Base-by-base conservation (phyloP, 2,113 vertebrate species). In the Mugil cephalus region DNA sequence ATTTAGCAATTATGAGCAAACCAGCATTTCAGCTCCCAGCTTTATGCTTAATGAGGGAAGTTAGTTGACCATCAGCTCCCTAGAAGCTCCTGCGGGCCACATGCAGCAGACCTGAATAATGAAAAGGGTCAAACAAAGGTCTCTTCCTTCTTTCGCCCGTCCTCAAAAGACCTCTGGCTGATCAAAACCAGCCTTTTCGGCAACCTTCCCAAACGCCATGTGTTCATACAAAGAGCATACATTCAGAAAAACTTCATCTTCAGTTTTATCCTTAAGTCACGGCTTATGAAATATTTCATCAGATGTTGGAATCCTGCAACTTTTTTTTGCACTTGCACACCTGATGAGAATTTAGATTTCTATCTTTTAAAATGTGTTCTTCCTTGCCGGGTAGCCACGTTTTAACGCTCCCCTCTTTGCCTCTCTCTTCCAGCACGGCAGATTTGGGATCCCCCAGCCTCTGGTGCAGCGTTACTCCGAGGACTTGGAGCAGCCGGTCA, bases 381-480 rank as follows among this genome's bases (percentile, higher is more conserved):
- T 53, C 39, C 52, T 38, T 39, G 3, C 1, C 5, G 8, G 18
- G 1, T 30, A 12, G 8, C 0, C 18, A 38, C 35, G 6, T 54
- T 24, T n/a, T 19, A 19, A 6, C 5, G 10, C 34, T 10, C 42
- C 15, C 21, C 14, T 48, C 1, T 51, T 18, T 43, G 1, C 38
- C 46, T 17, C 30, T 7, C 7, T 30, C 36, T 35, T 65, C 9
- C 88, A 95, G 98, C 98, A 99, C 1, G 97, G 98, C 36, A 96
- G 97, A n/a, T 98, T 96, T 90, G 96, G 96, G 52, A 95, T 99
- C 88, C 97, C 98, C 7, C 96, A 95, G 72, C 93, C 94, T 38
- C 93, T 99, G 89, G 94, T 98, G 2, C 95, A 97, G 92, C 95
- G 98, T 52, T 99, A 98, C 15, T 94, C 96, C 0, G 96, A 98